Evolutionary conservation across 2,888 invertebrate species (phyloP).

Genomic region (Acanthopleura granulata): DNA sequence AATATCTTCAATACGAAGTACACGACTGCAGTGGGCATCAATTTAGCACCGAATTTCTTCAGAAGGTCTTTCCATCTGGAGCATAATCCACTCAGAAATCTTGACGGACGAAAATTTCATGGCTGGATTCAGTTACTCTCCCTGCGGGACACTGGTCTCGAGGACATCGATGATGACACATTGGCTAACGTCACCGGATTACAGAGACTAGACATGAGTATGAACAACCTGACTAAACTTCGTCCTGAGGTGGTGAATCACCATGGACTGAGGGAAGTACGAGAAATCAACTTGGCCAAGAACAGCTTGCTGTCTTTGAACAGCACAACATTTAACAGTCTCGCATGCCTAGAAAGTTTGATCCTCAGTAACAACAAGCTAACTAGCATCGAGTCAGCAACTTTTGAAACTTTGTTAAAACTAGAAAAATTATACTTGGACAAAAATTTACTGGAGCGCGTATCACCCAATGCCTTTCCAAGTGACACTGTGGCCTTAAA

Average conservation of each 20-base stretch:
- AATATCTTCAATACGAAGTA: background rate
- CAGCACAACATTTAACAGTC: background rate
- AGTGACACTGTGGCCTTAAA: background rate
- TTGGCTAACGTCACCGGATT: background rate
- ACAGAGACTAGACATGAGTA: background rate
- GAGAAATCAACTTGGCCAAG: background rate
- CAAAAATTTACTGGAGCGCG: background rate
- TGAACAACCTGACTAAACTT: background rate
- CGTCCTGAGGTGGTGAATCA: background rate
- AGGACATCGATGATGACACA: background rate
- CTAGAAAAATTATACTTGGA: background rate
- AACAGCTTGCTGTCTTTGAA: background rate
- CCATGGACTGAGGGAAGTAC: background rate
- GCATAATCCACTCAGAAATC: background rate
- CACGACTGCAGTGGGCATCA: background rate
- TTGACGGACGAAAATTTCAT: background rate
- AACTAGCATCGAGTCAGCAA: background rate
- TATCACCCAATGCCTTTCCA: background rate
- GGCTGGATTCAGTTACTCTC: slow-evolving; percentile 2
- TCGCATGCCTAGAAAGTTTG: background rate
- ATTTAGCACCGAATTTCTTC: background rate
- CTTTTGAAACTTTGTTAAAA: background rate
- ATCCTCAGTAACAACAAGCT: background rate
- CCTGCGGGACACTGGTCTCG: background rate
- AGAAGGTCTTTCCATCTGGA: background rate